phyloP scores from a whole-genome alignment of 2,888 invertebrate species.

The Allacma fusca region DNA sequence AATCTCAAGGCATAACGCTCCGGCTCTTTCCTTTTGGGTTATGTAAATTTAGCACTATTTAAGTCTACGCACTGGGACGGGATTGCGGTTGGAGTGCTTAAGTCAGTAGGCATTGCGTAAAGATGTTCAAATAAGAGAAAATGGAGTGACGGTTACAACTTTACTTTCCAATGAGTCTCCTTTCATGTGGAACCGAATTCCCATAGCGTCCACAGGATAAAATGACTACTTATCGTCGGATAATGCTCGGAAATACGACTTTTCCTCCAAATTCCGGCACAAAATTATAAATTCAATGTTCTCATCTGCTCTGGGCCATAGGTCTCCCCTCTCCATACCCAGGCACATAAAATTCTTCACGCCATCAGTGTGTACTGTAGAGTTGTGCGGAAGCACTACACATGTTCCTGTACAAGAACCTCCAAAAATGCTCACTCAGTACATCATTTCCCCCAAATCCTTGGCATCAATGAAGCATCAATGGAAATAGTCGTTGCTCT shows the following conservation, averaged over 20 bases:
- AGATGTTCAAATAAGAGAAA: not conserved
- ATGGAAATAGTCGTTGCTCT: no score
- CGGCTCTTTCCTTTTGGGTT: not conserved
- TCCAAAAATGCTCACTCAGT: no score
- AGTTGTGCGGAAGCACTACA: no score
- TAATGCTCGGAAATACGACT: not conserved
- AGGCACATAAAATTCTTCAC: no score
- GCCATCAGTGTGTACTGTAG: no score
- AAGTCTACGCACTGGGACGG: not conserved
- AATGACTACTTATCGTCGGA: not conserved
- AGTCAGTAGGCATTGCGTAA: not conserved
- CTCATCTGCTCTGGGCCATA: not conserved
- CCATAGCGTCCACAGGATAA: not conserved
- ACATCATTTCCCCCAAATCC: no score
- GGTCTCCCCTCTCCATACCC: not conserved
- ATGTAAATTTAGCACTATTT: not conserved
- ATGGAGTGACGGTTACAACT: constrained; percentile 18
- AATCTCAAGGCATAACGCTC: not conserved
- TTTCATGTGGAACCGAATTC: constrained; percentile 32
- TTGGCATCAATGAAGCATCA: no score
- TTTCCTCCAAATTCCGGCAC: not conserved
- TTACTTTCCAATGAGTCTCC: not conserved
- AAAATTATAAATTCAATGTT: constrained; percentile 1
- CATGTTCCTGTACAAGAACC: no score
- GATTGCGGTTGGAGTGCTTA: not conserved